Percentiles rank a stretch among this genome's conserved stretches.
Evolutionary conservation across 2,888 invertebrate species (phyloP).

Genomic region (Sesia apiformis): DNA sequence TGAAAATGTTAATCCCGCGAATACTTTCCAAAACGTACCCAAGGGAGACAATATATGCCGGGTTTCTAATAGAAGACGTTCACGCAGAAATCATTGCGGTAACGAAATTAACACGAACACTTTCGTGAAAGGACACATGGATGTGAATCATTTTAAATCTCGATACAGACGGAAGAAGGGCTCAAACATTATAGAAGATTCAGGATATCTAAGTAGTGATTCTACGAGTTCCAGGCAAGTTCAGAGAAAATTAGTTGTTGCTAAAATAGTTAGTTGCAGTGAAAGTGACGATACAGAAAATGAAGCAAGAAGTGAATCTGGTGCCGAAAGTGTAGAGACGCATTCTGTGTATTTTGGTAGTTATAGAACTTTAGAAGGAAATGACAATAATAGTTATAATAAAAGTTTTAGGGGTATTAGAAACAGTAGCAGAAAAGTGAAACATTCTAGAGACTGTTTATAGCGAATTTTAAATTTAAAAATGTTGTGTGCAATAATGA

Average conservation of each 20-base stretch:
- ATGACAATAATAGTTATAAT: constrained; percentile 20
- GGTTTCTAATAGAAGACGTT: constrained; percentile 31
- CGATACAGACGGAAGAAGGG: constrained; percentile 51
- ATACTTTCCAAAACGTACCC: constrained; percentile 10
- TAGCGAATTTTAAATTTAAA: constrained; percentile 8
- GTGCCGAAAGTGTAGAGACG: constrained; percentile 89
- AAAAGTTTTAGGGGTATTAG: constrained; percentile 2
- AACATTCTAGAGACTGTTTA: constrained; percentile 23
- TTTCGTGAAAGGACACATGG: constrained; percentile 44
- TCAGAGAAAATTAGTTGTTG: constrained; percentile 56
- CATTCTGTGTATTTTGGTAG: constrained; percentile 90
- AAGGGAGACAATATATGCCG: constrained; percentile 27
- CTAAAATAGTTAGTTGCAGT: constrained; percentile 76
- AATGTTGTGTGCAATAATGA: constrained; percentile 29
- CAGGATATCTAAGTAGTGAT: constrained; percentile 90
- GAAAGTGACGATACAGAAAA: constrained; percentile 87
- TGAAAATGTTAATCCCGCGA: constrained; percentile 40
- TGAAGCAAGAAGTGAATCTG: constrained; percentile 89
- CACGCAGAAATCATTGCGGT: constrained; percentile 19
- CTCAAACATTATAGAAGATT: constrained; percentile 76
- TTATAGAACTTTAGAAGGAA: constrained; percentile 67
- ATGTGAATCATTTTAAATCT: constrained; percentile 30
- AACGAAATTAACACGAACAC: constrained; percentile 48
- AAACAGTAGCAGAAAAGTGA: constrained; percentile 24
- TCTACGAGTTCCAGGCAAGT: constrained; percentile 76